Base-by-base conservation (phyloP, 2,113 vertebrate species). In the Donacobius atricapilla region DNA sequence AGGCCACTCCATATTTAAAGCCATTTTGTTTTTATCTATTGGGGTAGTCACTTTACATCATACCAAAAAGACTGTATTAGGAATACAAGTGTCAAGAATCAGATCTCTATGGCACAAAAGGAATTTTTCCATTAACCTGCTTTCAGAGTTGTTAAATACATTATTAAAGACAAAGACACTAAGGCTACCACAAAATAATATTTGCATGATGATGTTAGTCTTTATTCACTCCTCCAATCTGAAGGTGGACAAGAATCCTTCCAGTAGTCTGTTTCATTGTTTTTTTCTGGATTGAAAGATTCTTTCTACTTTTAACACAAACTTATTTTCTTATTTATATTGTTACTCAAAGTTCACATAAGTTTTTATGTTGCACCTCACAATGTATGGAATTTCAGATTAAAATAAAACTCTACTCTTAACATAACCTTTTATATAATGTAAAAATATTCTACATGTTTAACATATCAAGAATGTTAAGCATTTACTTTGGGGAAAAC, bases 371-470 rank as follows among this genome's bases (percentile, higher is more conserved):
- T 81, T 96, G 85, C 91, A 97, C 84, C 94, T 97, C 93, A 94
- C 84, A 90, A 78, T 27, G 90, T 64, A 87, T 45, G 94, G 88
- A 95, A 96, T 76, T 95, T 83, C 93, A 96, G 95, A 84, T 91
- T 82, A 97, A 97, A 97, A 97, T 95, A 97, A 97, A 97, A 89
- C 85, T 97, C 96, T 93, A 96, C 65, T 90, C 84, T 96, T 90
- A 97, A 97, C 65, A 89, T 92, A 95, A 95, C 80, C 65, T 82
- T 89, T 97, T 83, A 90, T 96, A 95, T 86, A 95, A 77, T 95
- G 92, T 89, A 98, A 98, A 98, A 98, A 97, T 97, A 98, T 82
- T 96, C 96, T 94, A 97, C 87, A 90, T 63, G 91, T 94, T 97
- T 93, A 72, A 91, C 72, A 66, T 58, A 94, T 61, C 75, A 63